phyloP scores from a whole-genome alignment of 1,140 invertebrate species.

The Platyscapa corneri region DNA sequence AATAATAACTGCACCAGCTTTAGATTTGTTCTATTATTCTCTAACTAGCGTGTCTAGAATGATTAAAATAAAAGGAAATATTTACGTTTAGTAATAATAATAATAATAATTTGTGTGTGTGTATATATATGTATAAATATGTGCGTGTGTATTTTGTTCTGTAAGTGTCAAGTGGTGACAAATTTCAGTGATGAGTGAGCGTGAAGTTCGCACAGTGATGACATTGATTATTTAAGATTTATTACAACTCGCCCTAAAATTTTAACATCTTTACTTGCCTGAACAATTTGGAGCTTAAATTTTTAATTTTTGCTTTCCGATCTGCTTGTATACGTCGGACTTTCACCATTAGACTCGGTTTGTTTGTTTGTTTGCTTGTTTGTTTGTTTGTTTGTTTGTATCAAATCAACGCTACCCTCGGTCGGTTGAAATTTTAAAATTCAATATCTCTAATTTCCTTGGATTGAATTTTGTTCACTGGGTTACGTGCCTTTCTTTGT shows the following conservation, averaged over 20 bases:
- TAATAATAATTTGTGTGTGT: too few species aligned
- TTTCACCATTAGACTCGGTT: background rate
- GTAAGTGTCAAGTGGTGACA: slow-evolving; percentile 34
- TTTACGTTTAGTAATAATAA: too few species aligned
- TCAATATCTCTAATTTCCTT: slow-evolving; percentile 18
- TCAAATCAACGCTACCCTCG: slow-evolving; percentile 2
- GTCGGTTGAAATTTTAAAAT: slow-evolving; percentile 36
- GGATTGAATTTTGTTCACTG: slow-evolving; percentile 27
- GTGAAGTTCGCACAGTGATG: slow-evolving; percentile 51
- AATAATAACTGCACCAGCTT: slow-evolving; percentile 49
- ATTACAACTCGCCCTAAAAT: slow-evolving; percentile 44
- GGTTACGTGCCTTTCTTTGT: slow-evolving; percentile 1
- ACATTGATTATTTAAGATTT: slow-evolving; percentile 49
- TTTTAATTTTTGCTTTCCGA: slow-evolving; percentile 36
- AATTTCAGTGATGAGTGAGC: slow-evolving; percentile 45
- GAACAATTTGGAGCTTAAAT: slow-evolving; percentile 28
- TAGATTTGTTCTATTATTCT: slow-evolving; percentile 39
- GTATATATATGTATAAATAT: slow-evolving; percentile 23
- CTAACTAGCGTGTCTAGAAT: slow-evolving; percentile 41
- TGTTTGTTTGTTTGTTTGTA: slow-evolving; percentile 21
- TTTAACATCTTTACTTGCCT: slow-evolving; percentile 34
- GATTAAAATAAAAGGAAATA: slow-evolving; percentile 21
- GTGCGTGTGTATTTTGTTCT: slow-evolving; percentile 26
- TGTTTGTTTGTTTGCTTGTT: too few species aligned
- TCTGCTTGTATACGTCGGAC: background rate